Base-by-base conservation (phyloP, 2,113 vertebrate species). In the Alaudala cheleensis region DNA sequence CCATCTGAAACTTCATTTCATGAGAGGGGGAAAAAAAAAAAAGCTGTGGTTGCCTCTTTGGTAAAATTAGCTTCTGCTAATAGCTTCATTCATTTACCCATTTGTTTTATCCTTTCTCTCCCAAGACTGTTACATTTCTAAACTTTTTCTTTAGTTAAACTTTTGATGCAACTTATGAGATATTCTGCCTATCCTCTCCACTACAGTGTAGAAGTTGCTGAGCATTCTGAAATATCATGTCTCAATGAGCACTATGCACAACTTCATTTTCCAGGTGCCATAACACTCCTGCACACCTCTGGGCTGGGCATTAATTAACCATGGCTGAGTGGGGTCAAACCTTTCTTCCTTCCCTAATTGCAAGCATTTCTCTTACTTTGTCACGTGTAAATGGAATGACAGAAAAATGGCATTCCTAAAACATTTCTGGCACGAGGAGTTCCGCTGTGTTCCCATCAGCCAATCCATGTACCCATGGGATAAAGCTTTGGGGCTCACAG, bases 21-120 rank as follows among this genome's bases (percentile, higher is more conserved):
- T 42, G 40, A 65, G n/a, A 40, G 3, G 4, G 6, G 18, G 20
- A 23, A 12, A 20, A 64, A 72, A 82, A 64, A 42, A 87, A 66
- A 86, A 23, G 22, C 40, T 51, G 40, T 57, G 29, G 67, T 81
- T 91, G 87, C 20, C 26, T 89, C 88, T 86, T 54, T 77, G 62
- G 12, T 82, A 95, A 94, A 96, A 96, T 90, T 88, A 85, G 66
- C 72, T 82, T 91, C 78, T 80, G 42, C 54, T 91, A 96, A 96
- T 82, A 95, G 92, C 67, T 79, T 86, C 67, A 89, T 79, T 86
- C 11, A 85, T 92, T 90, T 92, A 62, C 50, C 51, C 45, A 66
- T 70, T 91, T 88, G 47, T 92, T 94, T 80, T 58, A 80, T 66
- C 42, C 39, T 91, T 84, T 29, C 14, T 72, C 66, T 89, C 39